These are phyloP conservation scores for Trypoxylus dichotomus DNA, from an alignment of 1,140 invertebrate species.

Conservation along the genomic window DNA sequence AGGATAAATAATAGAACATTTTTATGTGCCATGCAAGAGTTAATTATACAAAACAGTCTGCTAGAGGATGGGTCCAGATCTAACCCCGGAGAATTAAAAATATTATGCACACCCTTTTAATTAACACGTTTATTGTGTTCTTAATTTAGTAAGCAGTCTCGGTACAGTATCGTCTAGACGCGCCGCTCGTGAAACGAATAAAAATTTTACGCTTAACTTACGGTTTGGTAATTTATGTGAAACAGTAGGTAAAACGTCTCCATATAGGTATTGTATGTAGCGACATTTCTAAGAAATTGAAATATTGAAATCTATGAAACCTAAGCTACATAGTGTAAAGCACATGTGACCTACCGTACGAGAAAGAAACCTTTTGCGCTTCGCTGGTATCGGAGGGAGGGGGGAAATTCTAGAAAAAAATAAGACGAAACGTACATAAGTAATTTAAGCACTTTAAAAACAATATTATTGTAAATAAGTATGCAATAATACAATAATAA, in stretches of 20 bases:
- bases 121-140: slow-evolving; percentile 13
- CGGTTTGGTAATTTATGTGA: neutral
- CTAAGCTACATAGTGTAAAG: too few species aligned
- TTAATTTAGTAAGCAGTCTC: slow-evolving; percentile 4
- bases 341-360: too few species aligned
- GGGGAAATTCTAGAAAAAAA: too few species aligned
- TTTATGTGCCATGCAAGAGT: slow-evolving; percentile 17
- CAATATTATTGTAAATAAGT: too few species aligned
- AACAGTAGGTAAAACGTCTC: neutral
- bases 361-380: too few species aligned
- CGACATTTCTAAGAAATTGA: too few species aligned
- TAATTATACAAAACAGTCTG: slow-evolving; percentile 22
- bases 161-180: neutral
- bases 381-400: too few species aligned
- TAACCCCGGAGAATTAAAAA: slow-evolving; percentile 16
- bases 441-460: too few species aligned
- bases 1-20: slow-evolving; percentile 17
- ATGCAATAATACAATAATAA: too few species aligned
- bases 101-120: slow-evolving; percentile 19
- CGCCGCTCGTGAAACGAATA: neutral
- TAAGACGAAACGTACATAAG: too few species aligned
- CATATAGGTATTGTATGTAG: too few species aligned
- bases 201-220: neutral
- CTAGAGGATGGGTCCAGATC: neutral
- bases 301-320: too few species aligned